Conservation (phyloP, 2,113 vertebrate genomes). For the Promerops cafer region DNA sequence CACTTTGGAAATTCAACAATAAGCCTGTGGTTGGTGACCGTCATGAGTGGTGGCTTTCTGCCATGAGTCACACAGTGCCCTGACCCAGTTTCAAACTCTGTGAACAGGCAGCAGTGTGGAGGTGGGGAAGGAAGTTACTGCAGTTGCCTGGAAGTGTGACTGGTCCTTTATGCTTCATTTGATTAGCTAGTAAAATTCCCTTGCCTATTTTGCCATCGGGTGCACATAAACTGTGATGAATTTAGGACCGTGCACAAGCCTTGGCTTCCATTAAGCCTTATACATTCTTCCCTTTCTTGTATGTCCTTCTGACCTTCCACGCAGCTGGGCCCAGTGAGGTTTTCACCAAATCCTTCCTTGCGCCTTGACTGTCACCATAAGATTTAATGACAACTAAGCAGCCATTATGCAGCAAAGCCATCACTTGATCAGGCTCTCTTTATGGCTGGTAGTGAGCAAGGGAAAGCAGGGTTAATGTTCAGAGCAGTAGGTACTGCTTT, state of each 20-base stretch:
- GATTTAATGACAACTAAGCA: background rate
- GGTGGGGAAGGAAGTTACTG: background rate
- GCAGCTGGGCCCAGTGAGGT: background rate
- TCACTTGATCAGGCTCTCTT: background rate
- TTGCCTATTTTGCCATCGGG: background rate
- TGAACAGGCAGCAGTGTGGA: background rate
- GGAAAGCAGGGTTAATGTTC: background rate
- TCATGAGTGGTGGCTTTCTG: background rate
- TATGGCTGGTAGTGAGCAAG: background rate
- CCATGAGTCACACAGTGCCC: background rate
- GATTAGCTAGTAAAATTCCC: background rate
- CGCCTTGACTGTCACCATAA: background rate
- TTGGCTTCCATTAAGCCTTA: background rate
- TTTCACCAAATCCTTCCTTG: background rate
- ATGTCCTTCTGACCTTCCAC: background rate
- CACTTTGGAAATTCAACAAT: background rate
- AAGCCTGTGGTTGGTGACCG: background rate
- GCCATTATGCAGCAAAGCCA: background rate
- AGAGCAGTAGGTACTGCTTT: background rate
- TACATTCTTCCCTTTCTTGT: background rate
- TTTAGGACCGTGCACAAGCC: background rate
- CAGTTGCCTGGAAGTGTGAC: background rate
- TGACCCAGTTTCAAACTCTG: background rate
- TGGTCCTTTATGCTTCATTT: background rate
- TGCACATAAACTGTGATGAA: background rate